phyloP scores from a whole-genome alignment of 2,797 vertebrate species.

The Myotis myotis region DNA sequence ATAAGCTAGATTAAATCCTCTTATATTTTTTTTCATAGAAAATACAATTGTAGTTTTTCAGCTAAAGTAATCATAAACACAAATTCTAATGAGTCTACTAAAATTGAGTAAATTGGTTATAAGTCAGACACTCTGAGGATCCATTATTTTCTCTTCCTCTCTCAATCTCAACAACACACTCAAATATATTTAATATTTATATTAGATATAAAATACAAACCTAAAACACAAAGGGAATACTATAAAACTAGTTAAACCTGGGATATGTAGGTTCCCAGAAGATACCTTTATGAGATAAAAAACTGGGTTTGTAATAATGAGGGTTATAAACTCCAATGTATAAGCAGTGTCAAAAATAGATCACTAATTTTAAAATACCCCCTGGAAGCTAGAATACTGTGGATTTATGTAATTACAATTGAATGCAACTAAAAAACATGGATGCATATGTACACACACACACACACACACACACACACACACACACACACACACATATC shows the following conservation, averaged over 20 bases:
- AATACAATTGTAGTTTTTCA: neutral
- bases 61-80: neutral
- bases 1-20: neutral
- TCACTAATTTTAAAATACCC: neutral
- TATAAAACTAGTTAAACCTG: neutral
- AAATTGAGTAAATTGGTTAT: neutral
- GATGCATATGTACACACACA: too few species aligned
- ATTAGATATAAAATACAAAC: neutral
- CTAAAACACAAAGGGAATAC: neutral
- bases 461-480: too few species aligned
- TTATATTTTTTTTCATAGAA: neutral
- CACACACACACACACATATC: too few species aligned
- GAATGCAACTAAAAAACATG: neutral
- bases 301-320: neutral
- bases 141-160: neutral
- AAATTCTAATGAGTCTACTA: neutral
- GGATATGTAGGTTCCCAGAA: neutral
- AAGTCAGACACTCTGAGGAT: neutral
- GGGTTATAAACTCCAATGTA: neutral
- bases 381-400: neutral
- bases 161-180: neutral
- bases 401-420: neutral
- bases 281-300: neutral
- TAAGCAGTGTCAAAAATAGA: neutral
- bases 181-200: neutral